phyloP scores from a whole-genome alignment of 1,140 invertebrate genomes.

The Aphelinus atriplicis region DNA sequence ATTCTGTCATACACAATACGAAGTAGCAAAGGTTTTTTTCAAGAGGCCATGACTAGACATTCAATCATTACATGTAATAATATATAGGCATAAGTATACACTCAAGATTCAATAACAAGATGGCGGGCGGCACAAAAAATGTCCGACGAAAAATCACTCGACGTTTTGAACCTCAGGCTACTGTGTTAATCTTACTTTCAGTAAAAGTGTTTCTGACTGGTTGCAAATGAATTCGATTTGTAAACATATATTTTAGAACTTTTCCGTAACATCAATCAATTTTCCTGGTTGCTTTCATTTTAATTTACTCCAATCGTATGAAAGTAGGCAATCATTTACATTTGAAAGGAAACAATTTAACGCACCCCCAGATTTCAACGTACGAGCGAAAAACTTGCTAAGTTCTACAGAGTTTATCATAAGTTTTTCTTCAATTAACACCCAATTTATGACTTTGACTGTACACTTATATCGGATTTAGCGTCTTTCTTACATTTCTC shows the following conservation, averaged over 20 bases:
- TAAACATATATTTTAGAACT: too few species aligned
- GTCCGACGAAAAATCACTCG: slow-evolving; percentile 56
- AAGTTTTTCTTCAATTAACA: slow-evolving; percentile 20
- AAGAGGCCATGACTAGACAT: slow-evolving; percentile 68
- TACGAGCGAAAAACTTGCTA: slow-evolving; percentile 30
- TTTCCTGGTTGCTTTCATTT: too few species aligned
- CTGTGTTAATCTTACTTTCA: slow-evolving; percentile 46
- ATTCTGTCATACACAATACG: slow-evolving; percentile 44
- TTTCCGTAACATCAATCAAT: too few species aligned
- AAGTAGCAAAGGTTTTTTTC: slow-evolving; percentile 54
- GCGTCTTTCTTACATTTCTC: too few species aligned
- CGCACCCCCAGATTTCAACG: slow-evolving; percentile 20
- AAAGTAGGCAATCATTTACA: too few species aligned
- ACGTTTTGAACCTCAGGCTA: slow-evolving; percentile 39
- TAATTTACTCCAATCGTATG: too few species aligned
- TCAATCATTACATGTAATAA: slow-evolving; percentile 55
- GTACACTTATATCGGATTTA: slow-evolving; percentile 11
- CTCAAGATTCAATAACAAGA: slow-evolving; percentile 66
- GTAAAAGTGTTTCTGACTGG: slow-evolving; percentile 17
- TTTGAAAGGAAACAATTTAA: neutral
- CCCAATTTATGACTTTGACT: slow-evolving; percentile 20
- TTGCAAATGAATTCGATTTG: too few species aligned
- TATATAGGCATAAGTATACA: slow-evolving; percentile 50
- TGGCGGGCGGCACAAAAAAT: slow-evolving; percentile 61
- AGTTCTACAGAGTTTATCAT: slow-evolving; percentile 29